Base-by-base conservation (phyloP, 1,140 invertebrate species). In the Ceratina japonica region DNA sequence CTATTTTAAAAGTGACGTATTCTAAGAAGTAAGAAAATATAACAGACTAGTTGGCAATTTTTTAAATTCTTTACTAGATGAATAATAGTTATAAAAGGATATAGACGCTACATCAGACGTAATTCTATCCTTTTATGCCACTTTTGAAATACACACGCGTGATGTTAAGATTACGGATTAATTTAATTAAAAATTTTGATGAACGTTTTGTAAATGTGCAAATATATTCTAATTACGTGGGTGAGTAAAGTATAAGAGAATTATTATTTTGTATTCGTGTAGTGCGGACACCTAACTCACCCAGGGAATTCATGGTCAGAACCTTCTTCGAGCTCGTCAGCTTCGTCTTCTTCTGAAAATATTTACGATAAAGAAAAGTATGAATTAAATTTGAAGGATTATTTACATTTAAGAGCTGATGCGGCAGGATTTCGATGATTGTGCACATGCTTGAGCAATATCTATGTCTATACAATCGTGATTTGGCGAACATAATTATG, bases 241-340 rank as follows among this genome's bases (percentile, higher is more conserved):
- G 44, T 54, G 66, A 66, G 62, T 75, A 62, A 80, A 62, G 51
- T 80, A 24, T 65, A 68, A 62, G 24, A 49, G 58, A 58, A 64
- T 16, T 69, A 2, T 80, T 52, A 81, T 31, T 83, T 15, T 72
- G 8, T 78, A 78, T 66, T 66, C 79, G 20, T 64, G 74, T 81
- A 13, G 12, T 69, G 64, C 58, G 37, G 64, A 85, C 71, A 76
- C 72, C 80, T 71, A 92, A 91, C 91, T 93, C 93, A 92, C 91
- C 93, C 89, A 44, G 93, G 90, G 86, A 94, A 93, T 81, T 95
- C 94, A 83, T 94, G 93, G 90, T 95, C 94, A 24, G 93, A 94
- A 84, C 94, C 94, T 54, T 95, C 94, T 69, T 94, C 93, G 24
- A 91, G 93, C 70, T 95, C 94, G 79, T 95, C 94, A 65, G 93